Base-by-base conservation (phyloP, 2,797 vertebrate species). In the Oreortyx pictus region DNA sequence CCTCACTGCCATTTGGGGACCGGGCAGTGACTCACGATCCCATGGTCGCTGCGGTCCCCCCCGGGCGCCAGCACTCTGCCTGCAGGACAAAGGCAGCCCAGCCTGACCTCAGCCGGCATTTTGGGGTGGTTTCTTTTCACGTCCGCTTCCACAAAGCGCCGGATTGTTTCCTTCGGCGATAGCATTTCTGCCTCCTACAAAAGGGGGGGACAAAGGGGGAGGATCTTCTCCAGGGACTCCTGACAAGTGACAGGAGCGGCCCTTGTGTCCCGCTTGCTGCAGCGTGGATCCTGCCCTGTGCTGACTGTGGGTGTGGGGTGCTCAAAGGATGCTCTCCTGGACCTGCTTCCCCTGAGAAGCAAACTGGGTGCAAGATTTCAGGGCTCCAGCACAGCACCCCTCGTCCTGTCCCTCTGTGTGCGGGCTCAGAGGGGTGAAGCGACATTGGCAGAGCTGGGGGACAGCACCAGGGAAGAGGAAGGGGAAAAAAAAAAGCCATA, bases 61-160 rank as follows among this genome's bases (percentile, higher is more conserved):
- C 60, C 25, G 11, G 60, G 37, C 27, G 39, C 60, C 60, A 44
- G 43, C 3, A 2, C 60, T 39, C 43, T 39, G 84, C 81, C 82
- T 14, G 16, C 5, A 1, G 89, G 66, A 33, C 66, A 39, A 82
- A 93, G 46, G 78, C 61, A 65, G 61, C 59, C 75, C 4, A n/a
- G 56, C 60, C 44, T 94, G 90, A 90, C 89, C 82, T 76, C 60
- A 44, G 19, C 35, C 11, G 31, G 6, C 71, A 27, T 46, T 85
- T 78, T 1, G 24, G 82, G 83, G 43, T 23, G 64, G n/a, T 37
- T 61, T 77, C 84, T 67, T 62, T 60, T 62, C 90, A 65, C 17
- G 5, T 52, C 75, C 43, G 57, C 76, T 39, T 25, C 86, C 81
- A 96, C 90, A 95, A 93, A 94, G 86, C 72, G 0, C 43, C 15